These are phyloP conservation scores for Sebastes oblongus DNA, from an alignment of 2,797 vertebrate species.

Conservation along the genomic window DNA sequence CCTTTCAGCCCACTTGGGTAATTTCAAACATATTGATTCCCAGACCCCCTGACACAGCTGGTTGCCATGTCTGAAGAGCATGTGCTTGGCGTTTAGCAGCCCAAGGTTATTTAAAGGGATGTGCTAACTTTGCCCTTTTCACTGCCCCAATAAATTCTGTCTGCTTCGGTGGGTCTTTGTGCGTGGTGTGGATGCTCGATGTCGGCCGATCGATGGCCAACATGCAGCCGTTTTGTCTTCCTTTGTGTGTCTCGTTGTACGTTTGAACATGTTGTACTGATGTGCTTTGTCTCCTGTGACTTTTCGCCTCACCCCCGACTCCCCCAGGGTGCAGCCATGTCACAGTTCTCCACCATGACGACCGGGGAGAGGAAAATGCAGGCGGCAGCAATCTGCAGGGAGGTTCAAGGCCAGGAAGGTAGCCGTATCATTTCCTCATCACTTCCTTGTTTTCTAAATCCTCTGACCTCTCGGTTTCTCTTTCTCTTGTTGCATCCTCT, in stretches of 20 bases:
- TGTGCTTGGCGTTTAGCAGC: constrained; percentile 69
- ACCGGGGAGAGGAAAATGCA: constrained; percentile 89
- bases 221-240: constrained; percentile 21
- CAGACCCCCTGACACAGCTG: constrained; percentile 60
- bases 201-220: constrained; percentile 40
- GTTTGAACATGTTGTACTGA: constrained; percentile 48
- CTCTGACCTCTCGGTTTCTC: background rate
- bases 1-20: constrained; percentile 57
- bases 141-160: constrained; percentile 65
- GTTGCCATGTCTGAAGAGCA: constrained; percentile 66
- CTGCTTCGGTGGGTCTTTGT: constrained; percentile 45
- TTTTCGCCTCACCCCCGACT: constrained; percentile 25
- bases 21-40: constrained; percentile 74
- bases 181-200: constrained; percentile 23
- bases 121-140: constrained; percentile 79
- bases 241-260: constrained; percentile 37
- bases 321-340: constrained; percentile 85
- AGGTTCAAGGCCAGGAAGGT: constrained; percentile 89
- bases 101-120: constrained; percentile 83
- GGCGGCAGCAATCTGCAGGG: constrained; percentile 92
- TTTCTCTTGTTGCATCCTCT: constrained; percentile 7
- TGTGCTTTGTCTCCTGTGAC: constrained; percentile 41
- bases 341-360: constrained; percentile 89
- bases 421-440: constrained; percentile 50
- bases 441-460: constrained; percentile 24